These are phyloP conservation scores for Tenthredo livida DNA, from an alignment of 2,888 invertebrate genomes.

Conservation along the genomic window DNA sequence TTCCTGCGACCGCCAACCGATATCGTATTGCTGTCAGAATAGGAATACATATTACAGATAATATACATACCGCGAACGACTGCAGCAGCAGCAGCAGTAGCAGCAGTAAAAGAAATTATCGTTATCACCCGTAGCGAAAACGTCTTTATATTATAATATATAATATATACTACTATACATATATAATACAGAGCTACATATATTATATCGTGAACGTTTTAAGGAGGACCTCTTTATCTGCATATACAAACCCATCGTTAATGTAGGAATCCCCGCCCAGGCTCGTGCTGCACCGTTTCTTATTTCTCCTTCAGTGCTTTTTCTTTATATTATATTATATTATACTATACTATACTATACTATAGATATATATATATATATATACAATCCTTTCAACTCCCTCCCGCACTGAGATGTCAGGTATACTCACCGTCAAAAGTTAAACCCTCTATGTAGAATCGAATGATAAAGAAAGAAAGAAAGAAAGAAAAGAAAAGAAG, in stretches of 20 bases:
- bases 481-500: background rate
- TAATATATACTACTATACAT: background rate
- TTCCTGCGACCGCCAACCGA: slow-evolving; percentile 3
- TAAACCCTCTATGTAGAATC: background rate
- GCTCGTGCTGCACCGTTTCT: background rate
- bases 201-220: slow-evolving; percentile 26
- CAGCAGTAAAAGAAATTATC: slow-evolving; percentile 1
- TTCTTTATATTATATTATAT: background rate
- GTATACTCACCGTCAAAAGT: slow-evolving; percentile 24
- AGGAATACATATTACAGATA: background rate
- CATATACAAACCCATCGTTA: slow-evolving; percentile 17
- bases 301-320: background rate
- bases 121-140: slow-evolving; percentile 9
- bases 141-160: background rate
- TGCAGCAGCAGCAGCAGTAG: background rate
- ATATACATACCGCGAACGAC: background rate
- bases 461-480: background rate
- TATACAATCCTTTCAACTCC: slow-evolving; percentile 28
- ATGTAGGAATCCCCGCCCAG: slow-evolving; percentile 1
- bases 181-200: background rate
- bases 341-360: background rate
- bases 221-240: slow-evolving; percentile 26
- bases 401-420: background rate
- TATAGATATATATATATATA: background rate
- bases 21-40: background rate